phyloP scores from a whole-genome alignment of 2,797 vertebrate species.

The Eptatretus atami region DNA sequence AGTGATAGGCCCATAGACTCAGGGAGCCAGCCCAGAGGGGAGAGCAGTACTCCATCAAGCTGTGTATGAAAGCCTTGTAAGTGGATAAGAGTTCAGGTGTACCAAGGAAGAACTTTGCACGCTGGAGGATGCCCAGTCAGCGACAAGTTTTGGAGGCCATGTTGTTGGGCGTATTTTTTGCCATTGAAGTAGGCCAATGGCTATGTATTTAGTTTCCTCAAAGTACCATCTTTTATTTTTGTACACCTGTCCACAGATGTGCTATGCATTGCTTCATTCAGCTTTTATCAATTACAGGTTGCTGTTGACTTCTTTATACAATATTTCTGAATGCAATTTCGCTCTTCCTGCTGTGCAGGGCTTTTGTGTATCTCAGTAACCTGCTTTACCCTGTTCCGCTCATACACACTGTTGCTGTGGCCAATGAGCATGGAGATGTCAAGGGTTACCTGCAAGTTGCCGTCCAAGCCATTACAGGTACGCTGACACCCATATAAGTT shows the following conservation, averaged over 20 bases:
- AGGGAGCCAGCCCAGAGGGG: too few relatives aligned
- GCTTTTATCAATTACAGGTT: constrained; percentile 12
- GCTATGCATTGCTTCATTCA: constrained; percentile 12
- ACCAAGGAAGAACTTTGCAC: too few relatives aligned
- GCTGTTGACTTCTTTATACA: constrained; percentile 10
- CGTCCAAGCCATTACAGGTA: constrained; percentile 86
- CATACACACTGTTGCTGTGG: constrained; percentile 69
- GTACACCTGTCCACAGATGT: constrained; percentile 10
- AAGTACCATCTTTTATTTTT: not conserved
- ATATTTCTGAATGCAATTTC: not conserved
- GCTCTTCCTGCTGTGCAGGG: constrained; percentile 19
- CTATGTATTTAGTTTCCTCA: not conserved
- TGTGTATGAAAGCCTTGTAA: too few relatives aligned
- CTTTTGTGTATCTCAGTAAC: constrained; percentile 93
- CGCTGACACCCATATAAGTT: constrained; percentile 11
- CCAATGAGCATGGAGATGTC: constrained; percentile 88
- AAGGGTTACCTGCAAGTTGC: constrained; percentile 75
- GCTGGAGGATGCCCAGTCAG: too few relatives aligned
- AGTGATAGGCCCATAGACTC: too few relatives aligned
- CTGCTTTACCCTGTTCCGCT: constrained; percentile 78
- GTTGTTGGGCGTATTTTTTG: too few relatives aligned
- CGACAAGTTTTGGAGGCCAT: too few relatives aligned
- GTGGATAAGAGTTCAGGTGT: too few relatives aligned
- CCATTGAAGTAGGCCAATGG: too few relatives aligned
- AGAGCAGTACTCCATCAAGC: too few relatives aligned